A percentile compares a stretch with the other conserved stretches of the same genome.
These are phyloP conservation scores for Aricia artaxerxes DNA, from an alignment of 2,888 invertebrate species.

Conservation along the genomic window DNA sequence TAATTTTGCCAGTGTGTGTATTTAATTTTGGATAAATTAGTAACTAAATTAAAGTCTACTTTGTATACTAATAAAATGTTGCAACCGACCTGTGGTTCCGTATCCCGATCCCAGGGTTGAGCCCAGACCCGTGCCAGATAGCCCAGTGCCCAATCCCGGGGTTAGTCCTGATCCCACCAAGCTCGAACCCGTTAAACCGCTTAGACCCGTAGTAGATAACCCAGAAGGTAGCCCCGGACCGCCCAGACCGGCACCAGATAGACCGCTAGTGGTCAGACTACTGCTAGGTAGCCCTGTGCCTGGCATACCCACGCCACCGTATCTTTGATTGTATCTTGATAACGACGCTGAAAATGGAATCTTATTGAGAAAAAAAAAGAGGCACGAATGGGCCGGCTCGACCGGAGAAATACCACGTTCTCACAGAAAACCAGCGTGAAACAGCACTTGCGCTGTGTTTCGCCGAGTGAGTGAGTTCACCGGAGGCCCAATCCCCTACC, in stretches of 20 bases:
- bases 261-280: conserved; percentile 54
- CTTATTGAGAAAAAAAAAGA: no score
- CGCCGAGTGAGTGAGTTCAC: no score
- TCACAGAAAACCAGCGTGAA: no score
- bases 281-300: conserved; percentile 56
- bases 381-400: no score
- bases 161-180: conserved; percentile 66
- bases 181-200: conserved; percentile 71
- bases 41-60: no score
- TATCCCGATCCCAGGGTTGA: conserved; percentile 66
- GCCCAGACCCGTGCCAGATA: conserved; percentile 64
- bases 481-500: no score
- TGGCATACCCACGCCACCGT: conserved; percentile 70
- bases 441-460: no score
- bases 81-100: conserved; percentile 53
- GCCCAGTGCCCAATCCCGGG: conserved; percentile 64
- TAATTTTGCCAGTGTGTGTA: no score
- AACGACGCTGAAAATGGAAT: conserved; percentile 64
- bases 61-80: neutral
- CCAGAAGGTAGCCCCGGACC: conserved; percentile 67
- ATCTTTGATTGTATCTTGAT: conserved; percentile 83
- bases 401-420: no score
- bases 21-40: no score
- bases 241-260: conserved; percentile 48
- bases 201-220: conserved; percentile 70